Base-by-base conservation (phyloP, 2,888 invertebrate species). In the Argyra leucocephala region DNA sequence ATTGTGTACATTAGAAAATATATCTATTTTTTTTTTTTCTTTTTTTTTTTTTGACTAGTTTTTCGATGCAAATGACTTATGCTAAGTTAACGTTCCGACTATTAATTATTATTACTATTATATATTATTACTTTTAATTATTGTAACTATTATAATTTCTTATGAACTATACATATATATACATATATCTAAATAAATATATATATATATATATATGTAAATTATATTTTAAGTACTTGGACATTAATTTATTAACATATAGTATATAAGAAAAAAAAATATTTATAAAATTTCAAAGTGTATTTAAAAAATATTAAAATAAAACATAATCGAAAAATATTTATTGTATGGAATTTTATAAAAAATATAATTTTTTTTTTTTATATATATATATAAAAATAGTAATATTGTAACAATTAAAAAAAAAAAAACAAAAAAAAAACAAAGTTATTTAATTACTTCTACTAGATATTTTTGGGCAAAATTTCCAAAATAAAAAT, bases 1-100 rank as follows among this genome's bases (percentile, higher is more conserved):
- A 48, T 48, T 18, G 48, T 48, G 12, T 18, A 48, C 48, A 48
- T 48, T 48, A 48, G 48, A 48, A 48, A 48, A 48, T 48, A 48
- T 15, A 18, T 5, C 5, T 7, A 31, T n/a, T n/a, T n/a, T n/a
- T n/a, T n/a, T n/a, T n/a, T n/a, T n/a, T 31, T 15, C 18, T 48
- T 37, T 37, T 37, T 37, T 37, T 37, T 37, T 9, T 48, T 48
- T 48, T 48, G 48, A 48, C 48, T 48, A 48, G 48, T 48, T 48
- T 48, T 48, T 48, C 48, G 48, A 48, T 48, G 48, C 48, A 48
- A 48, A 48, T 48, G 48, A 48, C 48, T 48, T 48, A 48, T 48
- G 48, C 48, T 48, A 48, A 48, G 48, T 48, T 48, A 48, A 48
- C 48, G 48, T 48, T 48, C 48, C 48, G 48, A 48, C 48, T 48